These are phyloP conservation scores for Ceratina japonica DNA, from an alignment of 1,140 invertebrate species.

Conservation along the genomic window DNA sequence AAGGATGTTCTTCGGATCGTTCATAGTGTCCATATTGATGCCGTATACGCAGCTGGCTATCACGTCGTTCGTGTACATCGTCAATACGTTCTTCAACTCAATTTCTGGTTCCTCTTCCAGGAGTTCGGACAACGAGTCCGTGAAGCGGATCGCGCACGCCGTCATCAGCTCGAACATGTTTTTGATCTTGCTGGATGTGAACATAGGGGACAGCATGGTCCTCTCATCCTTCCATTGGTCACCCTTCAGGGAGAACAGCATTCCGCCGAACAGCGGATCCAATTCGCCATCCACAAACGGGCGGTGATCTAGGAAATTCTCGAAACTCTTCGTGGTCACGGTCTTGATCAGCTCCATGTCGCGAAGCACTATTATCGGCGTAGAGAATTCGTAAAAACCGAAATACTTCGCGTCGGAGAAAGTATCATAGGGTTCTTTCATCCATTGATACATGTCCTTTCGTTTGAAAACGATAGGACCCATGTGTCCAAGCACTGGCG, in stretches of 20 bases:
- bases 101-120: background rate
- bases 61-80: conserved; percentile 81
- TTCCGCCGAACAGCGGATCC: conserved; percentile 68
- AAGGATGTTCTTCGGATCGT: conserved; percentile 80
- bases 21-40: conserved; percentile 61
- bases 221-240: conserved; percentile 69
- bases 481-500: conserved; percentile 61
- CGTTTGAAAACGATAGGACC: accelerated
- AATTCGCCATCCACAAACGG: conserved; percentile 57
- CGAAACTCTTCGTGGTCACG: conserved; percentile 66
- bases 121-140: conserved; percentile 59
- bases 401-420: conserved; percentile 60
- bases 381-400: conserved; percentile 58
- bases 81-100: conserved; percentile 31
- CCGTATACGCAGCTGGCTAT: conserved; percentile 76
- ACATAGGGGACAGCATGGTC: conserved; percentile 67
- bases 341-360: conserved; percentile 74
- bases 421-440: conserved; percentile 21
- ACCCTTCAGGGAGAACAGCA: conserved; percentile 66
- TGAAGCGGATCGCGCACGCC: conserved; percentile 41
- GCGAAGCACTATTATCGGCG: conserved; percentile 68
- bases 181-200: conserved; percentile 72
- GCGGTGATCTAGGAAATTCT: conserved; percentile 72
- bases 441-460: accelerated
- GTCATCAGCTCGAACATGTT: conserved; percentile 64